Base-by-base conservation (phyloP, 2,113 vertebrate species). In the Ammospiza caudacuta region DNA sequence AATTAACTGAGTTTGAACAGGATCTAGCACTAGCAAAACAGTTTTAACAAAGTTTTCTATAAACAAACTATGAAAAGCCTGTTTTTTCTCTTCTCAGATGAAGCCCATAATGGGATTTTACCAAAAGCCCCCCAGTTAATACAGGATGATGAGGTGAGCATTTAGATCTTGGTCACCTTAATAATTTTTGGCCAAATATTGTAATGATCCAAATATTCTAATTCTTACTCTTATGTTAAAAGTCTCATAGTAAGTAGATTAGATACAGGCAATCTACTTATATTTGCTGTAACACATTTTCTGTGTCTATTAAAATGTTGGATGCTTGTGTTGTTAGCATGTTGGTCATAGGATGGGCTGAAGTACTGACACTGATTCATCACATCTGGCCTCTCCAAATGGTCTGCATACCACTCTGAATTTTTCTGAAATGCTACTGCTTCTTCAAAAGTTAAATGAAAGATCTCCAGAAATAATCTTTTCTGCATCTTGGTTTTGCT, bases 361-460 rank as follows among this genome's bases (percentile, higher is more conserved):
- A 86, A 70, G 35, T 75, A 49, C 46, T 94, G 58, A 27, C 35
- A 73, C 39, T 29, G 47, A 84, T 75, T 72, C 3, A 11, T 68
- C 69, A 79, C 76, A 52, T 35, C 68, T 49, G 64, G 73, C 44
- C 76, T 93, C 84, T 93, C 62, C 76, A 81, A 94, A 84, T 6
- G 24, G 46, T 49, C 76, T 92, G 49, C 15, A 49, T 89, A 57
- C 15, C 17, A 46, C 1, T 5, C 9, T 39, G 69, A 63, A 68
- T 89, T 84, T 91, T 92, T 61, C 86, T 63, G 73, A 94, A 90
- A 95, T 75, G 31, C n/a, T 37, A 61, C 62, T 49, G 39, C 70
- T 94, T 64, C 77, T 62, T 75, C 59, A 87, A 91, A 95, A 89
- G 27, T 68, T 33, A 63, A 49, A 76, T 15, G 33, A 74, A 93